Evolutionary conservation across 1,140 invertebrate species (phyloP).

Genomic region (Drosophila carrolli): DNA sequence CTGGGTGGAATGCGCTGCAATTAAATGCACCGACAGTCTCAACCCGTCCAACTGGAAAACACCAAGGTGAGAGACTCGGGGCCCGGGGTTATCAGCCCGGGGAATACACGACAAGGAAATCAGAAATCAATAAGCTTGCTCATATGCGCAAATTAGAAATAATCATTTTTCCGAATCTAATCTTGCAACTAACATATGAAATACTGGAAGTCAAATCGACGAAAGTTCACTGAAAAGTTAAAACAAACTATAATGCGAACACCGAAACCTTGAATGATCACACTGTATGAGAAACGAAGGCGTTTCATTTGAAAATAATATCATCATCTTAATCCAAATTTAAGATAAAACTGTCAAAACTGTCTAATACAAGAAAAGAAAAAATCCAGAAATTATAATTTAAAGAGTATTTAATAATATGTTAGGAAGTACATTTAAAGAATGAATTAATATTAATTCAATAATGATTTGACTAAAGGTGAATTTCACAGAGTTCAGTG

Average conservation of each 20-base stretch:
- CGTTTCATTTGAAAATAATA: too few species aligned
- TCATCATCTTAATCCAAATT: too few species aligned
- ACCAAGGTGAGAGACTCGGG: slow-evolving; percentile 45
- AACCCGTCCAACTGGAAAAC: slow-evolving; percentile 65
- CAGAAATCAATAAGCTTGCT: slow-evolving; percentile 25
- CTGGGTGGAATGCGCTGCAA: slow-evolving; percentile 19
- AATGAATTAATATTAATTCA: slow-evolving; percentile 6
- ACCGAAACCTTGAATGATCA: too few species aligned
- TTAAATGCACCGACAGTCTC: slow-evolving; percentile 23
- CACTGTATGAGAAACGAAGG: too few species aligned
- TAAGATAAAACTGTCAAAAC: too few species aligned
- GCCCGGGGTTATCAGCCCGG: slow-evolving; percentile 58
- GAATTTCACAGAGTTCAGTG: not conserved
- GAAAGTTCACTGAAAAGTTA: not conserved
- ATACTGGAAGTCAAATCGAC: not conserved
- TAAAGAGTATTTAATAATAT: slow-evolving; percentile 2
- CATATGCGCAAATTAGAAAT: slow-evolving; percentile 8
- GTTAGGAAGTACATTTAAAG: not conserved
- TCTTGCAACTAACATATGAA: not conserved
- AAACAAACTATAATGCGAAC: not conserved
- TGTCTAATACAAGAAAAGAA: too few species aligned
- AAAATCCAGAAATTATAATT: not conserved
- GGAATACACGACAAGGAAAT: slow-evolving; percentile 31
- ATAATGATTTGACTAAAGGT: not conserved
- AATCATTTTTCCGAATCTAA: slow-evolving; percentile 4